Conservation (phyloP, 2,113 vertebrate genomes). For the Cercopithecus mona region DNA sequence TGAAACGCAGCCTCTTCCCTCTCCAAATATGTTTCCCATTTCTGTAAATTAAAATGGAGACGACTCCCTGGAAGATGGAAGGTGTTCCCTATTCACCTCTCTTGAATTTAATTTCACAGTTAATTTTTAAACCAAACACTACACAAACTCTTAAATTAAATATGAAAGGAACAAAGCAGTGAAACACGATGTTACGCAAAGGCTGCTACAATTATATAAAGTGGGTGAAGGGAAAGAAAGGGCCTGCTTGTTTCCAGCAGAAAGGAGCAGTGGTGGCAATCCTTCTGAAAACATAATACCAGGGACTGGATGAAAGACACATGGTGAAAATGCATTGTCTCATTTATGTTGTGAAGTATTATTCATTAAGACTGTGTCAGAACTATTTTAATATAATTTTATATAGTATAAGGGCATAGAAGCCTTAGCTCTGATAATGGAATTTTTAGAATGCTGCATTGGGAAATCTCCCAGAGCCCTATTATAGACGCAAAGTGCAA, state of each 20-base stretch:
- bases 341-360: background rate
- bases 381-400: background rate
- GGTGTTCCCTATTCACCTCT: background rate
- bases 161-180: background rate
- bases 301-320: background rate
- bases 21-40: background rate
- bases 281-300: background rate
- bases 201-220: background rate
- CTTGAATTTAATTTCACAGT: constrained; percentile 14
- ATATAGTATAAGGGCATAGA: background rate
- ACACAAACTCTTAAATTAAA: background rate
- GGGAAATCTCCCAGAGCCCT: background rate
- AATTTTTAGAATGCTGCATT: background rate
- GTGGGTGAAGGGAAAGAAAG: background rate
- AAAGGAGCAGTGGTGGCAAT: background rate
- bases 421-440: background rate
- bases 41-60: background rate
- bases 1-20: background rate
- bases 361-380: background rate
- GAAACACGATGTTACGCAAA: background rate
- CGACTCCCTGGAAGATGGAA: background rate
- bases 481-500: background rate
- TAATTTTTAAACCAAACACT: constrained; percentile 7
- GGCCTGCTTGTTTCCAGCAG: background rate
- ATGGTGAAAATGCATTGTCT: background rate